Base-by-base conservation (phyloP, 2,113 vertebrate genomes). In the Myotis davidii region DNA sequence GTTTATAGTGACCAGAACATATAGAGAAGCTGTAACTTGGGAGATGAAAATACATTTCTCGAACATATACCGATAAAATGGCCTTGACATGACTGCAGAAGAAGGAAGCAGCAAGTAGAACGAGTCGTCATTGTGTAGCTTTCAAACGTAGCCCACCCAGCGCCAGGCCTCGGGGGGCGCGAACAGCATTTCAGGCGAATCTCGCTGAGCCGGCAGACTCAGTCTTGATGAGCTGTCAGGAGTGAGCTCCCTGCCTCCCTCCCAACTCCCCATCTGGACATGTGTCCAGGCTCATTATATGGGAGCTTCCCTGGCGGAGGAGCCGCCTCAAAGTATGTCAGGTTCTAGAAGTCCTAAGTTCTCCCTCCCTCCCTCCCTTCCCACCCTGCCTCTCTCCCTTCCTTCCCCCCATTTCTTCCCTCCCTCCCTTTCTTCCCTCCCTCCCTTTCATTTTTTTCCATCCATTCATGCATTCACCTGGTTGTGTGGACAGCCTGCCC, bases 1-100 rank as follows among this genome's bases (percentile, higher is more conserved):
- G 96, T 96, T 96, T 85, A 92, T 37, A 83, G n/a, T 1, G 81
- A 96, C 95, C 92, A 67, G 95, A 64, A 67, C 74, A 83, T 39
- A 92, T 23, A 85, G 32, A 78, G 81, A 85, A 88, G 82, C 82
- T 96, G 42, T 92, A 84, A 70, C 95, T 79, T 70, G 69, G 45
- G 85, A 97, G 91, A 95, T 96, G 96, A 91, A 96, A 96, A 97
- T 92, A 52, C 90, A 90, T 70, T 85, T 93, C 92, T 90, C 39
- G 73, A 96, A 54, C 83, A 76, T 74, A 85, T 32, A 91, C 77
- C 69, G 45, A 76, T 64, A 64, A 70, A 90, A 86, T 39, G 73
- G 88, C 77, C 94, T 69, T 85, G 94, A 90, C 56, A 37, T 74
- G 85, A 77, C 61, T 52, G 73, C 32, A 5, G 42, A 83, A 64